A percentile compares a stretch with the other conserved stretches of the same genome.
Conservation (phyloP, 2,113 vertebrate species). For the Pomatostomus ruficeps region DNA sequence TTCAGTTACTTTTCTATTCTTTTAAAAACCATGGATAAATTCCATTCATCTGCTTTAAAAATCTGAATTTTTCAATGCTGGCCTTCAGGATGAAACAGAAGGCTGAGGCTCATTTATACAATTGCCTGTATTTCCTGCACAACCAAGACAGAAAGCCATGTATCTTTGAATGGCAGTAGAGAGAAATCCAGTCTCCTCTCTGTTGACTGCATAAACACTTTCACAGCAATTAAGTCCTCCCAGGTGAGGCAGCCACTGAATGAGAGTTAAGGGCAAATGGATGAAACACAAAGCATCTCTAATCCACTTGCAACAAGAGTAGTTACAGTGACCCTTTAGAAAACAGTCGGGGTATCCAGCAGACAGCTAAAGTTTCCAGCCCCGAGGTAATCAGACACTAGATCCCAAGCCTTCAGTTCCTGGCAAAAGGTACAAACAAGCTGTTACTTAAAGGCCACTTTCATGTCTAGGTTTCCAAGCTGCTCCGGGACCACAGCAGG, state of each 20-base stretch:
- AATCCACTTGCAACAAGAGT: not conserved
- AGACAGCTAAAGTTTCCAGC: constrained; percentile 25
- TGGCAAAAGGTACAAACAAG: constrained; percentile 16
- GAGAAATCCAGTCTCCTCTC: not conserved
- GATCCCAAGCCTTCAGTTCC: not conserved
- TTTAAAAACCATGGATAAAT: not conserved
- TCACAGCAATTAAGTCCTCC: not conserved
- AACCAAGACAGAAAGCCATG: not conserved
- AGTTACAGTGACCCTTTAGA: not conserved
- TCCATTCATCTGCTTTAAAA: not conserved
- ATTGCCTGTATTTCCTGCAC: not conserved
- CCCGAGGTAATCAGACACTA: not conserved
- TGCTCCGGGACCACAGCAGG: fast-evolving
- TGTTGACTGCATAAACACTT: not conserved
- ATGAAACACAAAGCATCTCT: not conserved
- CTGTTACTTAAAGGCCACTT: constrained; percentile 32
- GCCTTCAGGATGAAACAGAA: not conserved
- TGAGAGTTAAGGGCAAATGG: not conserved
- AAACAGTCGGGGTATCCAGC: not conserved
- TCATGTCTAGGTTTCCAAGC: constrained; percentile 10
- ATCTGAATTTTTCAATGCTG: not conserved
- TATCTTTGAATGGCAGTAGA: not conserved
- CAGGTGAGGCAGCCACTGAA: not conserved
- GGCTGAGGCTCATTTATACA: not conserved
- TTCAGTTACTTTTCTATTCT: not conserved